Percentiles rank a stretch among this genome's conserved stretches.
phyloP scores from a whole-genome alignment of 2,888 invertebrate species.

The Plutella xylostella region DNA sequence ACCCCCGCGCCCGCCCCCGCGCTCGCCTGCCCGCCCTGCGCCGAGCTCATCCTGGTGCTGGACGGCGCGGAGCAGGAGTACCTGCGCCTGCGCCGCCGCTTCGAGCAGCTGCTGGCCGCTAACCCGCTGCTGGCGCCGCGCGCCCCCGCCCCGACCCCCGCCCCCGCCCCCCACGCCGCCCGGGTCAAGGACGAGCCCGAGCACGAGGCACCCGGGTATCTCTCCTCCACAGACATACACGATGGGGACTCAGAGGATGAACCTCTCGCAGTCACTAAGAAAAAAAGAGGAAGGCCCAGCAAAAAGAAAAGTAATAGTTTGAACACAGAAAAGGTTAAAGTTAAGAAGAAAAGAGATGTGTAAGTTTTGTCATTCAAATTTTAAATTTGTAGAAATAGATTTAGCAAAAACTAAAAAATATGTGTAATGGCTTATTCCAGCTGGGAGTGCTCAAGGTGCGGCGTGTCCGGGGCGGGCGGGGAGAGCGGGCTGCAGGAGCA shows the following conservation, averaged over 20 bases:
- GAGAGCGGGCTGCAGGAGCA: neutral
- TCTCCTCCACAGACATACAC: slow-evolving; percentile 12
- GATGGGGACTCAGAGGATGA: slow-evolving; percentile 46
- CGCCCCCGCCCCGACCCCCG: neutral
- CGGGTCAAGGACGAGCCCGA: slow-evolving; percentile 11
- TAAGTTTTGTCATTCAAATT: neutral
- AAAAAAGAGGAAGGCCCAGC: slow-evolving; percentile 29
- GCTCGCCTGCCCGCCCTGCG: slow-evolving; percentile 32
- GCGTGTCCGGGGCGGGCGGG: neutral
- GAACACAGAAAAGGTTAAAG: neutral
- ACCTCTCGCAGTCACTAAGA: slow-evolving; percentile 44
- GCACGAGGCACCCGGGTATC: slow-evolving; percentile 23
- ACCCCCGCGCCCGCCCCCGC: slow-evolving; percentile 18
- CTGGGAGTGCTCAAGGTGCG: too few relatives aligned
- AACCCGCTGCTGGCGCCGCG: slow-evolving; percentile 11
- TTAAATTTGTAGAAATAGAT: too few relatives aligned
- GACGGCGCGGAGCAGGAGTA: slow-evolving; percentile 54
- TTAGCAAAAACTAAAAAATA: too few relatives aligned
- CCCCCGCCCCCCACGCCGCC: neutral
- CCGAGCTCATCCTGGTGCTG: slow-evolving; percentile 44
- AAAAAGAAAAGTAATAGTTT: slow-evolving; percentile 35
- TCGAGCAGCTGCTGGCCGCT: slow-evolving; percentile 48
- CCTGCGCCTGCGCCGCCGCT: slow-evolving; percentile 41
- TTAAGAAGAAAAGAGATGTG: neutral
- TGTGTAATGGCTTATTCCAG: too few relatives aligned